Percentiles rank a stretch among this genome's conserved stretches.
Evolutionary conservation across 2,888 invertebrate species (phyloP).

Genomic region (Alentia gelatinosa): DNA sequence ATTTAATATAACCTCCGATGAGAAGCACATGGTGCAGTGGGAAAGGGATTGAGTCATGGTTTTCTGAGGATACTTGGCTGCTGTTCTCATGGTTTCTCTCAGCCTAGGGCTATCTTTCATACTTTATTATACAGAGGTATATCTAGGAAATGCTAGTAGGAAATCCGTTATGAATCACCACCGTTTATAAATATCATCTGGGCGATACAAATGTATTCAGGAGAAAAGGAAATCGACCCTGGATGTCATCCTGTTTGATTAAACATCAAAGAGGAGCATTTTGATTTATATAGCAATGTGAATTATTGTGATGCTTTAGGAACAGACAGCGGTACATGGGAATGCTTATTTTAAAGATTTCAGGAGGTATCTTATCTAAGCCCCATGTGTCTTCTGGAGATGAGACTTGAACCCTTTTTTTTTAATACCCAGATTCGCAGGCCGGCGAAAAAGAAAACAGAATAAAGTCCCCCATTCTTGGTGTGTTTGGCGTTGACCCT

Average conservation of each 20-base stretch:
- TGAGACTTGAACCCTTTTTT: no score
- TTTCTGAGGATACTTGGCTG: background rate
- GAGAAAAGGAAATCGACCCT: no score
- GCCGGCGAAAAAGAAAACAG: background rate
- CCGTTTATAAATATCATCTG: background rate
- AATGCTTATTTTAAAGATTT: no score
- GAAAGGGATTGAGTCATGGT: conserved; percentile 7
- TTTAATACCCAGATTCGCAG: background rate
- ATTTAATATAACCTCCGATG: background rate
- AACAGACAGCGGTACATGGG: no score
- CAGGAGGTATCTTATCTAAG: no score
- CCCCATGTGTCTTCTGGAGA: no score
- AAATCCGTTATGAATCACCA: background rate
- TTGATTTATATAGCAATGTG: background rate
- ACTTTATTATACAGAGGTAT: background rate
- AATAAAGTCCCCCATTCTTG: background rate
- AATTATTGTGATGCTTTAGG: background rate
- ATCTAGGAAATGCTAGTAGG: background rate
- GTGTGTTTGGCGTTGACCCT: conserved; percentile 11
- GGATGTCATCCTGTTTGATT: background rate
- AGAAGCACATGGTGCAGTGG: background rate
- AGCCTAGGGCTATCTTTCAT: background rate
- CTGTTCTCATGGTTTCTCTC: background rate
- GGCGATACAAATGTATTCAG: background rate
- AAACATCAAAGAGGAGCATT: background rate